Evolutionary conservation across 2,888 invertebrate species (phyloP).

Genomic region (Eremobia ochroleuca): DNA sequence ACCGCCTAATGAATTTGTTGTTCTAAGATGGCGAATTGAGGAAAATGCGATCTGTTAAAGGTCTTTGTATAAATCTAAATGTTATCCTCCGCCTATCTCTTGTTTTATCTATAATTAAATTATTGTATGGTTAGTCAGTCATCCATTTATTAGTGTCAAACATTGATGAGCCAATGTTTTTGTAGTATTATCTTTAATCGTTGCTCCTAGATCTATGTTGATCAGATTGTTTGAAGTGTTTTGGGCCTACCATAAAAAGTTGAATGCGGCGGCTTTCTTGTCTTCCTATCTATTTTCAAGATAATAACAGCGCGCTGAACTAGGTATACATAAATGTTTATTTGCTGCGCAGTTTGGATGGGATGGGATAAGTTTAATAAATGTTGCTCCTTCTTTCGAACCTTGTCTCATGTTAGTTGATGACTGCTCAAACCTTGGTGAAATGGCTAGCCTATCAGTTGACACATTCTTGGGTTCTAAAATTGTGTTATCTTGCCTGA

Average conservation of each 20-base stretch:
- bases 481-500: conserved; percentile 22
- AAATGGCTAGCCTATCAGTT: background rate
- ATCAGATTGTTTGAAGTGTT: background rate
- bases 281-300: conserved; percentile 1
- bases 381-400: background rate
- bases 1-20: conserved; percentile 54
- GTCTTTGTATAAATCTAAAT: conserved; percentile 32
- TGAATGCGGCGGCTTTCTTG: background rate
- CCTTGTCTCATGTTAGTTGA: background rate
- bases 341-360: background rate
- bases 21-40: conserved; percentile 42
- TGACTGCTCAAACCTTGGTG: background rate
- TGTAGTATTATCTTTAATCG: background rate
- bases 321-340: background rate
- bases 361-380: background rate
- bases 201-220: conserved; percentile 2
- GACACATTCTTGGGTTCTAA: conserved; percentile 2
- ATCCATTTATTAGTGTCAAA: background rate
- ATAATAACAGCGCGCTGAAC: background rate
- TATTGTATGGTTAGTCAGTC: conserved; percentile 3
- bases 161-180: conserved; percentile 4
- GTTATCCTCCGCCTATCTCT: conserved; percentile 18
- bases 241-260: background rate
- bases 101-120: background rate
- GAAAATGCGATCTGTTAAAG: conserved; percentile 34